Conservation (phyloP, 2,113 vertebrate genomes). For the Pteronura brasiliensis region DNA sequence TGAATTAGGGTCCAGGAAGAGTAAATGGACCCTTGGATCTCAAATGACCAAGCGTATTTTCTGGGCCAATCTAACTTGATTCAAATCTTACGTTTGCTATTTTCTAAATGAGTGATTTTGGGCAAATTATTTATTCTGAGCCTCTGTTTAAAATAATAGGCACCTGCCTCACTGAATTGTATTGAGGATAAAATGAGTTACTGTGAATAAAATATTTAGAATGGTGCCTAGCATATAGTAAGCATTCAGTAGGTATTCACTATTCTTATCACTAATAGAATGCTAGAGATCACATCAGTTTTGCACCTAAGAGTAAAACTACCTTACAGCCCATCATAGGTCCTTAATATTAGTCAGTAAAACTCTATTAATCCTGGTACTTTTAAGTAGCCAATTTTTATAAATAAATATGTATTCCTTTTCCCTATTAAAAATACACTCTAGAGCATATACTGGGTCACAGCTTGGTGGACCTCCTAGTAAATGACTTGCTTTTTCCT, state of each 20-base stretch:
- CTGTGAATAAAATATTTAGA: neutral
- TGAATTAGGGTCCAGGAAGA: neutral
- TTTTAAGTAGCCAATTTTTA: neutral
- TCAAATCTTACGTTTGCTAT: neutral
- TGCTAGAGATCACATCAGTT: neutral
- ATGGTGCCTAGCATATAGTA: neutral
- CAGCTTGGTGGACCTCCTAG: neutral
- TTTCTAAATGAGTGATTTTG: neutral
- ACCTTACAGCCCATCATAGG: neutral
- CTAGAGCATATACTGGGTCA: neutral
- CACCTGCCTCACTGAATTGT: neutral
- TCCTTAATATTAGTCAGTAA: neutral
- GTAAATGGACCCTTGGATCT: neutral
- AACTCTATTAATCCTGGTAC: neutral
- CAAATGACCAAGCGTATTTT: neutral
- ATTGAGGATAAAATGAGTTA: neutral
- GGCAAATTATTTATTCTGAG: neutral
- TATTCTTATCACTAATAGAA: neutral
- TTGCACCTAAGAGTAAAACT: neutral
- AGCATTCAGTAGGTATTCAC: neutral
- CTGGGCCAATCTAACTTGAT: neutral
- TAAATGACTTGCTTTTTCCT: neutral
- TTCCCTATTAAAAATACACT: neutral
- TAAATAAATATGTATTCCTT: neutral
- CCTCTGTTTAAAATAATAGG: neutral